Evolutionary conservation across 2,888 invertebrate genomes (phyloP).

Genomic region (Amblyjoppa fuscipennis): DNA sequence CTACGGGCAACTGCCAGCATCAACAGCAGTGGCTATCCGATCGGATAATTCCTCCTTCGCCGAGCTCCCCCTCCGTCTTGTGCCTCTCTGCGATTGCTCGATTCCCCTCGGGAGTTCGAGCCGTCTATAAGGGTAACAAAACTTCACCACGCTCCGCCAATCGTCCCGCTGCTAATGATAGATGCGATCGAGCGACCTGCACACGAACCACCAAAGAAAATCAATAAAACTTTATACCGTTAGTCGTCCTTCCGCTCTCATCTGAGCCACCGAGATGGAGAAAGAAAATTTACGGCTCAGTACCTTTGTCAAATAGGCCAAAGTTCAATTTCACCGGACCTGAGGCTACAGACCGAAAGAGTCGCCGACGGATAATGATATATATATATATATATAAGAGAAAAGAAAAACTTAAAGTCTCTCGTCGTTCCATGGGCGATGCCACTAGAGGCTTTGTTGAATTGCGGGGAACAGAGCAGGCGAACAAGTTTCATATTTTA

Average conservation of each 20-base stretch:
- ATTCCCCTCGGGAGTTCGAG: constrained; percentile 53
- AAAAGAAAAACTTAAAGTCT: too few species aligned
- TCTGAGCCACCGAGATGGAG: not conserved
- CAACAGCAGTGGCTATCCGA: constrained; percentile 15
- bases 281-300: not conserved
- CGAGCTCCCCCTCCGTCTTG: constrained; percentile 25
- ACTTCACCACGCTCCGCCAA: constrained; percentile 56
- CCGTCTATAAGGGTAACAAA: constrained; percentile 59
- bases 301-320: not conserved
- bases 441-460: too few species aligned
- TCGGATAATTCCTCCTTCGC: constrained; percentile 55
- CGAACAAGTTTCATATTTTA: too few species aligned
- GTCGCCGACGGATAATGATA: not conserved
- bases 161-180: constrained; percentile 61
- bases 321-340: not conserved
- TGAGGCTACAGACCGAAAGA: not conserved
- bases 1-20: constrained; percentile 64
- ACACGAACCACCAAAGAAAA: constrained; percentile 52
- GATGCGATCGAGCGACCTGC: constrained; percentile 63
- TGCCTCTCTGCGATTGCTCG: constrained; percentile 8
- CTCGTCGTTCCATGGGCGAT: too few species aligned
- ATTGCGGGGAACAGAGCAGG: too few species aligned
- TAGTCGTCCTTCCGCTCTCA: not conserved
- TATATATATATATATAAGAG: not conserved
- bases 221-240: constrained; percentile 65